Evolutionary conservation across 2,888 invertebrate species (phyloP), one percentile per base, ranked within the genome.

Genomic region (Drosophila percnosoma): DNA sequence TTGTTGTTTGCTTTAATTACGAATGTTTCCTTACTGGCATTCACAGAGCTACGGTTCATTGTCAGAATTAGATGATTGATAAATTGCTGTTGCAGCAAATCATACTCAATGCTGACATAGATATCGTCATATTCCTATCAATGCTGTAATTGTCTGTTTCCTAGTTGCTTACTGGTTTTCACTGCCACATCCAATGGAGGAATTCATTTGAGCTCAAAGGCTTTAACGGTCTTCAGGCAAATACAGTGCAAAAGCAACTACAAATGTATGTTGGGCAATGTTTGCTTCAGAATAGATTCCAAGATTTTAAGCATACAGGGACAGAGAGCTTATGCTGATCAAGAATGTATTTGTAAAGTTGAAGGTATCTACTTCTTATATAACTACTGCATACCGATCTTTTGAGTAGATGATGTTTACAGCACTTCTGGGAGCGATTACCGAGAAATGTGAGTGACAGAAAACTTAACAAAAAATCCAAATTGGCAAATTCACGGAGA

Each of bases 1-100:
- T 49, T 57, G 78, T 70, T 83, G 80, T 82, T 80, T 82, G 82
- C 82, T 82, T 85, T 85, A 84, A 87, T 85, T 86, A 83, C 85
- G 80, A 77, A 67, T 82, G 68, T 61, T 72, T 69, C 61, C 67
- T 59, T 38, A 52, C 68, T 64, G 64, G 59, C 61, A 78, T 51
- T 49, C 67, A 31, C 60, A 31, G 53, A 48, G 58, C 51, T 61
- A 64, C 45, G 61, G 54, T 67, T 64, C 72, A 72, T 73, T 71
- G 57, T 69, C 71, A 78, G 71, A 84, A 84, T 81, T 81, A 81
- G 74, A 74, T 74, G 73, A 69, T 80, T 84, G 85, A 84, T 87
- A 82, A 82, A 85, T 84, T 75, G 84, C 79, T 82, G 77, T 73
- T 64, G 58, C 74, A 65, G 76, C 75, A 82, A 74, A 82, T 80